Percentiles rank a stretch among this genome's conserved stretches.
phyloP scores from a whole-genome alignment of 1,140 invertebrate species.

The Pseudomyrmex concolor region DNA sequence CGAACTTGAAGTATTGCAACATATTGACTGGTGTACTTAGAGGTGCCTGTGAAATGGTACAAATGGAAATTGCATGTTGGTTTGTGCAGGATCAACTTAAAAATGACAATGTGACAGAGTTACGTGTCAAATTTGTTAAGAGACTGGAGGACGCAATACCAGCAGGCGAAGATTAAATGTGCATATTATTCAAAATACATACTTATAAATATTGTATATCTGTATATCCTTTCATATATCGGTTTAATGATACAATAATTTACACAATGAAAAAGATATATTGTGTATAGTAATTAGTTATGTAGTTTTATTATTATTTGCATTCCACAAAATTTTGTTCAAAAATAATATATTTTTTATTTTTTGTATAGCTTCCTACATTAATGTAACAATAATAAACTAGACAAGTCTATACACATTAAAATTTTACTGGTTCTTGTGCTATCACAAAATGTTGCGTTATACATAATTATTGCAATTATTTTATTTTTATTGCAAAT shows the following conservation, averaged over 20 bases:
- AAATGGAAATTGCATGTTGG: slow-evolving; percentile 92
- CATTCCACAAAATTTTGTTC: slow-evolving; percentile 9
- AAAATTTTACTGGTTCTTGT: too few relatives aligned
- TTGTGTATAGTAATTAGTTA: slow-evolving; percentile 9
- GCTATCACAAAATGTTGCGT: too few relatives aligned
- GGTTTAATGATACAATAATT: background rate
- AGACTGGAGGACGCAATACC: slow-evolving; percentile 98
- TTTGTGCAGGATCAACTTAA: slow-evolving; percentile 97
- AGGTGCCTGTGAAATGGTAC: slow-evolving; percentile 98
- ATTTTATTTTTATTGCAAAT: too few relatives aligned
- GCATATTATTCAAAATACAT: background rate
- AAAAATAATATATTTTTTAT: slow-evolving; percentile 30
- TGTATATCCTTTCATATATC: background rate
- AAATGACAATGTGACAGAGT: slow-evolving; percentile 97
- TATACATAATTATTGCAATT: too few relatives aligned
- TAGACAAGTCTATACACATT: background rate
- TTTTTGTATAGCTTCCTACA: background rate
- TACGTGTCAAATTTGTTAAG: slow-evolving; percentile 97
- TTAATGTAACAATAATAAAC: background rate
- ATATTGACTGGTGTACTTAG: slow-evolving; percentile 96
- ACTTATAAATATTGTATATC: background rate
- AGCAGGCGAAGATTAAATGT: slow-evolving; percentile 96
- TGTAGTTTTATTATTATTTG: background rate
- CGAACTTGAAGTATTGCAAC: slow-evolving; percentile 96
- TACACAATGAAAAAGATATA: slow-evolving; percentile 13